Percentiles rank a stretch among this genome's conserved stretches.
Evolutionary conservation across 2,113 vertebrate genomes (phyloP).

Genomic region (Chamaetylas fuelleborni): DNA sequence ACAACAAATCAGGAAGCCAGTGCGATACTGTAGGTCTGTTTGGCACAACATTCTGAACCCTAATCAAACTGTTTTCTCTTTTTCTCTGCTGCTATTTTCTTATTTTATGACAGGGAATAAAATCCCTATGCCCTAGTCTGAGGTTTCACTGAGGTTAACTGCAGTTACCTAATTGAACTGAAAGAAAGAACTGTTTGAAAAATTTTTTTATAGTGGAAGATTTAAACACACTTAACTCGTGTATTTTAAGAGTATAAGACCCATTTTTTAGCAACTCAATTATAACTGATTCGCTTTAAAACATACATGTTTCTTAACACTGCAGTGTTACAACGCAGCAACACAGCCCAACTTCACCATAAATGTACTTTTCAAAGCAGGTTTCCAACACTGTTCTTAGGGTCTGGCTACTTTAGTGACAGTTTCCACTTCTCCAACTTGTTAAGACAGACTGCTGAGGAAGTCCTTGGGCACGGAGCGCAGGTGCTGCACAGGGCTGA

Average conservation of each 20-base stretch:
- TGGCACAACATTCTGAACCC: neutral
- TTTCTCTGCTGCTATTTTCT: neutral
- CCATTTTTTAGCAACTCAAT: neutral
- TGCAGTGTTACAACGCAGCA: neutral
- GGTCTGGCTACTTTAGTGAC: no score
- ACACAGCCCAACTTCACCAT: neutral
- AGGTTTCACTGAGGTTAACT: neutral
- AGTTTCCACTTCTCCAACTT: neutral
- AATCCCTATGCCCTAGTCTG: neutral
- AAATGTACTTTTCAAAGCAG: neutral
- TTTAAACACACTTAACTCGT: neutral
- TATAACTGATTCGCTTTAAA: neutral
- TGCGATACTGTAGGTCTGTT: neutral
- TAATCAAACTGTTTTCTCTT: neutral
- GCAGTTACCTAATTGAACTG: neutral
- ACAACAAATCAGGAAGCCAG: neutral
- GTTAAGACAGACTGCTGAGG: no score
- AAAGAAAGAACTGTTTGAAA: no score
- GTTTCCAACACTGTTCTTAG: neutral
- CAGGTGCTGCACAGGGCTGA: fast-evolving
- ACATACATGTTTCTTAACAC: fast-evolving
- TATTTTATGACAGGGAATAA: neutral
- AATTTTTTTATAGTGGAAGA: neutral
- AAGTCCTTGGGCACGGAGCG: fast-evolving
- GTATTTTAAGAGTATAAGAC: fast-evolving